Base-by-base conservation (phyloP, 2,888 invertebrate species). In the Branchellion lobata region DNA sequence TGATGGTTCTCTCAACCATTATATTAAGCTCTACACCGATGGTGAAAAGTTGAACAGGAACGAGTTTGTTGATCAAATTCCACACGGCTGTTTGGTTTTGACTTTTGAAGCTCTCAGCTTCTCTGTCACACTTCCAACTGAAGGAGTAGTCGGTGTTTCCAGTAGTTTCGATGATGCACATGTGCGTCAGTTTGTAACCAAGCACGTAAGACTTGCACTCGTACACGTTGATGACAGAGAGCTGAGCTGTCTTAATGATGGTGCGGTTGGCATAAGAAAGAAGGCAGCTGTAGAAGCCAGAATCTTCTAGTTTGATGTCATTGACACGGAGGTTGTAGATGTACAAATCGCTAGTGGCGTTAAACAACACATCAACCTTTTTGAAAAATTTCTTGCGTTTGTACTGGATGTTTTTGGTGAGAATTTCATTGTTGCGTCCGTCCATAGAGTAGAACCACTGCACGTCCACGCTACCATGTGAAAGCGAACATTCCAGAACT, bases 101-200 rank as follows among this genome's bases (percentile, higher is more conserved):
- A n/a, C n/a, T n/a, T 57, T n/a, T 57, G 61, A 57, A 57, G 5
- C 61, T n/a, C 61, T 57, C 61, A n/a, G 61, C 61, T 18, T 8
- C 24, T 57, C 61, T 8, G n/a, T 57, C 24, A n/a, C 61, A 57
- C 24, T 57, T 57, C 61, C 61, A 57, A 57, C 61, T 57, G 61
- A 57, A 57, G 24, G 61, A 57, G 24, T 57, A 57, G 24, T 57
- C 61, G 21, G 61, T 57, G 24, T 57, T 24, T 24, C 61, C 61
- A 24, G 61, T 5, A n/a, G 61, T 57, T 57, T 57, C 61, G 3
- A 57, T n/a, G 5, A 57, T 3, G 21, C 61, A 57, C 61, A 57
- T 57, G 5, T 57, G 61, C 5, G 11, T 57, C 24, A 57, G 61
- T n/a, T 8, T 57, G 61, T 57, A 57, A 24, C 14, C 61, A 57